These are phyloP conservation scores for Oligia strigilis DNA, from an alignment of 2,888 invertebrate species.

Conservation along the genomic window DNA sequence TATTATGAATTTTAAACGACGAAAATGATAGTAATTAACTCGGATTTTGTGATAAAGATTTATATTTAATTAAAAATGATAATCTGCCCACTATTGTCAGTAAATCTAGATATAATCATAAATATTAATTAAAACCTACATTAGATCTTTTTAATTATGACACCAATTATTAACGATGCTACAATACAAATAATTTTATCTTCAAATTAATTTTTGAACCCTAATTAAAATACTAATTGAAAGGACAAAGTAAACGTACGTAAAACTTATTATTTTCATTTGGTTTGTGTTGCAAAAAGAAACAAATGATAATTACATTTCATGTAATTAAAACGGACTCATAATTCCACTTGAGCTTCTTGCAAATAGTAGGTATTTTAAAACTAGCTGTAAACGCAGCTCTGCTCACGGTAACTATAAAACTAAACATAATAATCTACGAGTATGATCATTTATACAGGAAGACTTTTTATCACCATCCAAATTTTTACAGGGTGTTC, in stretches of 20 bases:
- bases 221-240: conserved; percentile 47
- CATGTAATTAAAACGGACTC: conserved; percentile 13
- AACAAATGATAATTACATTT: conserved; percentile 28
- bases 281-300: conserved; percentile 24
- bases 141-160: conserved; percentile 17
- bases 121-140: neutral
- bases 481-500: too few species aligned
- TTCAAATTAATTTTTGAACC: conserved; percentile 37
- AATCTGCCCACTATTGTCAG: neutral
- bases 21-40: conserved; percentile 7
- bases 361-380: neutral
- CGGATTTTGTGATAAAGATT: conserved; percentile 1
- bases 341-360: conserved; percentile 9
- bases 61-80: neutral
- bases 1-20: conserved; percentile 1
- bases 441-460: too few species aligned
- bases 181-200: conserved; percentile 30
- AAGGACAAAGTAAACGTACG: conserved; percentile 38
- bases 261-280: conserved; percentile 47
- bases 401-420: neutral
- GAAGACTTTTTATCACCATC: too few species aligned
- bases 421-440: neutral
- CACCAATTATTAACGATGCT: conserved; percentile 12
- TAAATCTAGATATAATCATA: neutral
- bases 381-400: neutral